These are phyloP conservation scores for Tokudaia muenninki DNA, from an alignment of 2,797 vertebrate species.

Conservation along the genomic window DNA sequence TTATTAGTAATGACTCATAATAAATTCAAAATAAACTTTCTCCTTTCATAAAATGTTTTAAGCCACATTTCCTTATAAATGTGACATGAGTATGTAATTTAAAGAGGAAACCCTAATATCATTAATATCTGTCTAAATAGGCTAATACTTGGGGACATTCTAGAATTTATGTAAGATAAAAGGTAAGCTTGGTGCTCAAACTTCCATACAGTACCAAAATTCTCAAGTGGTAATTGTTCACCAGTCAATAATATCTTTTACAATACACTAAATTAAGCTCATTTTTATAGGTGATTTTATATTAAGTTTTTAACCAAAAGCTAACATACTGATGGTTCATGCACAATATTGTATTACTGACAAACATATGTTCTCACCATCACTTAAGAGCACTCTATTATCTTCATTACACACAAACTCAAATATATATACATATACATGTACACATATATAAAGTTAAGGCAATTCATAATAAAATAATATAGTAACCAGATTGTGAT, in stretches of 20 bases:
- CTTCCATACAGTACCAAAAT: background rate
- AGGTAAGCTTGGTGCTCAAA: background rate
- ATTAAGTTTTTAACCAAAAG: constrained; percentile 3
- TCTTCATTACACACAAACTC: background rate
- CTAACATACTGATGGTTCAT: background rate
- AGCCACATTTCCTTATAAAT: constrained; percentile 16
- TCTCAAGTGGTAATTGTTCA: background rate
- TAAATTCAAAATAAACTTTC: background rate
- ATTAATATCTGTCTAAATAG: background rate
- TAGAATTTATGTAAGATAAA: background rate
- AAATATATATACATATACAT: too few species aligned
- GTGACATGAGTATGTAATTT: constrained; percentile 31
- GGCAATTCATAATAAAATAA: background rate
- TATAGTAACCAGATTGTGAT: background rate
- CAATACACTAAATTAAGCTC: background rate
- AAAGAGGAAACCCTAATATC: background rate
- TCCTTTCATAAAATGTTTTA: constrained; percentile 51
- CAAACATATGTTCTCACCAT: background rate
- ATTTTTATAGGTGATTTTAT: background rate
- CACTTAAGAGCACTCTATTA: background rate
- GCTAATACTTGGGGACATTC: background rate
- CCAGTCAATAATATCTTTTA: background rate
- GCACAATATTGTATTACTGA: background rate
- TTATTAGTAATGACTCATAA: background rate
- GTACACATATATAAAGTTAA: background rate